Evolutionary conservation across 2,797 vertebrate species (phyloP).

Genomic region (Lerista edwardsae): DNA sequence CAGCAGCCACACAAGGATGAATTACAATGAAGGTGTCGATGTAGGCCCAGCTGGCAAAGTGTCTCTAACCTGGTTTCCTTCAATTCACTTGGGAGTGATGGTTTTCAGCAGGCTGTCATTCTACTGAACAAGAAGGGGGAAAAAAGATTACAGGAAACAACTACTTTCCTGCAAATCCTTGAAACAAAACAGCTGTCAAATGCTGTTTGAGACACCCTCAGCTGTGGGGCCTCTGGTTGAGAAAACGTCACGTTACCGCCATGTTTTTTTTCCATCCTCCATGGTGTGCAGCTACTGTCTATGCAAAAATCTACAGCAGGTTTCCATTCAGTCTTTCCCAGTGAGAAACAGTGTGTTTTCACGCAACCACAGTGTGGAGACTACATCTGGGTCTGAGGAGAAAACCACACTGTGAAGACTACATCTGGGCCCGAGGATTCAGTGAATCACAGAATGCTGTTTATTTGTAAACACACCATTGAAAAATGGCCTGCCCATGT

Average conservation of each 20-base stretch:
- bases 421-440: no score
- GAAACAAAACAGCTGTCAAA: background rate
- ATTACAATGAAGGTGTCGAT: background rate
- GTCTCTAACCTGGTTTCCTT: slow-evolving; percentile 3
- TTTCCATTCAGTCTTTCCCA: background rate
- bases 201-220: background rate
- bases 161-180: background rate
- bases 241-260: background rate
- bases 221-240: background rate
- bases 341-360: background rate
- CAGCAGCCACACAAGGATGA: background rate
- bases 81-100: background rate
- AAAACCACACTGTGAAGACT: no score
- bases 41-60: background rate
- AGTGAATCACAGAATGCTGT: no score
- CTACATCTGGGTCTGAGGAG: no score
- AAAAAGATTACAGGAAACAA: background rate
- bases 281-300: background rate
- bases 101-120: background rate
- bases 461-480: no score
- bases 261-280: background rate
- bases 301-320: background rate
- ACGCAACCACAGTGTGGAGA: no score
- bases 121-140: background rate
- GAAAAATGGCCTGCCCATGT: no score